A percentile compares a stretch with the other conserved stretches of the same genome.
These are phyloP conservation scores for Vombatus ursinus DNA, from an alignment of 2,113 vertebrate genomes.

Conservation along the genomic window DNA sequence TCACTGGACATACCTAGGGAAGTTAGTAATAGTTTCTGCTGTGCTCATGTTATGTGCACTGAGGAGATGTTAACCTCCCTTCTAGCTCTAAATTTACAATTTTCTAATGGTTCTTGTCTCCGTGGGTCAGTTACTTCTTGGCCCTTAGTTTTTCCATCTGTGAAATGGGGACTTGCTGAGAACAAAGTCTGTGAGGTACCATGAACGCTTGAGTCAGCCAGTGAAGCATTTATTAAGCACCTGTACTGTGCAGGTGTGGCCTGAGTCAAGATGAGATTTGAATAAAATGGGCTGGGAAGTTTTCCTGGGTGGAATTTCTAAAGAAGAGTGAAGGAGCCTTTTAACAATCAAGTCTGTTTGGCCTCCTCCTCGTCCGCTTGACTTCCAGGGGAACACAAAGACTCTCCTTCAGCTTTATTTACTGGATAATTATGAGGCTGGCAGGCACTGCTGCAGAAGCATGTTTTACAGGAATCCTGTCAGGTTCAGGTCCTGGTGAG, in stretches of 20 bases:
- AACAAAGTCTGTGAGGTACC: neutral
- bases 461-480: constrained; percentile 50
- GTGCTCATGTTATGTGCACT: neutral
- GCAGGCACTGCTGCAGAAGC: constrained; percentile 50
- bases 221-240: neutral
- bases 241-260: neutral
- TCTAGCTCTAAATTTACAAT: neutral
- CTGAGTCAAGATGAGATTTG: neutral
- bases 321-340: neutral
- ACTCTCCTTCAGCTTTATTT: constrained; percentile 43
- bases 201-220: neutral
- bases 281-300: neutral
- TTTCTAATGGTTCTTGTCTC: neutral
- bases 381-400: constrained; percentile 30
- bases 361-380: constrained; percentile 10
- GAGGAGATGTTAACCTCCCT: neutral
- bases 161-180: neutral
- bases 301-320: neutral
- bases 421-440: neutral
- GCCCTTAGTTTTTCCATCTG: neutral
- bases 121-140: neutral
- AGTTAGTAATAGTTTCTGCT: neutral
- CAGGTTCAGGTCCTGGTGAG: neutral
- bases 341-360: constrained; percentile 27
- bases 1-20: neutral